Evolutionary conservation across 2,113 vertebrate species (phyloP).

Genomic region (Cottus gobio): DNA sequence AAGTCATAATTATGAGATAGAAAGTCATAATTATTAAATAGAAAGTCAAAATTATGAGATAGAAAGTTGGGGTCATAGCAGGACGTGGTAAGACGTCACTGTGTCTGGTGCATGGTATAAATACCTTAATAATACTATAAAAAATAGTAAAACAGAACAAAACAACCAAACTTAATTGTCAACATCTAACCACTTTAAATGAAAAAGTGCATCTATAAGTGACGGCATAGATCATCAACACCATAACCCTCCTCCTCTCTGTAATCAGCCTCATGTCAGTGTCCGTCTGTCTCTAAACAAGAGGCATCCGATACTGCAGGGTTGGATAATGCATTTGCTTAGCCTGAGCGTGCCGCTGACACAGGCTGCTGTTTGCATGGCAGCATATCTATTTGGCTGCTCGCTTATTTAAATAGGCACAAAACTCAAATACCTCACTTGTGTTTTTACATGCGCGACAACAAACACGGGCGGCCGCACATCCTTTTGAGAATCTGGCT

Average conservation of each 20-base stretch:
- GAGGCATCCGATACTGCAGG: slow-evolving; percentile 32
- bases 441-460: slow-evolving; percentile 21
- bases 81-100: too few relatives aligned
- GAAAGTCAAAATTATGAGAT: too few relatives aligned
- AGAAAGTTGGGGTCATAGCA: too few relatives aligned
- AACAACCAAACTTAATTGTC: neutral
- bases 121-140: too few relatives aligned
- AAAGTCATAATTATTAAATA: too few relatives aligned
- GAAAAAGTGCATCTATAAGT: neutral
- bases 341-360: slow-evolving; percentile 55
- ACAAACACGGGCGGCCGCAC: neutral
- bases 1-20: too few relatives aligned
- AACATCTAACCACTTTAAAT: neutral
- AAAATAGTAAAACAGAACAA: neutral
- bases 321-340: slow-evolving; percentile 75
- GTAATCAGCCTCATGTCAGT: neutral
- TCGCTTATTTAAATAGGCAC: slow-evolving; percentile 56
- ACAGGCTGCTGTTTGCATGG: slow-evolving; percentile 71
- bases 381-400: slow-evolving; percentile 61
- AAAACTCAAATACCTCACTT: slow-evolving; percentile 35
- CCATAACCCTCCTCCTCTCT: neutral
- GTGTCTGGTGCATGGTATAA: neutral
- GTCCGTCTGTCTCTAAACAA: neutral
- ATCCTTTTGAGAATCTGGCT: neutral
- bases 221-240: neutral